Percentiles rank a stretch among this genome's conserved stretches.
Evolutionary conservation across 2,113 vertebrate genomes (phyloP).

Genomic region (Corynorhinus townsendii): DNA sequence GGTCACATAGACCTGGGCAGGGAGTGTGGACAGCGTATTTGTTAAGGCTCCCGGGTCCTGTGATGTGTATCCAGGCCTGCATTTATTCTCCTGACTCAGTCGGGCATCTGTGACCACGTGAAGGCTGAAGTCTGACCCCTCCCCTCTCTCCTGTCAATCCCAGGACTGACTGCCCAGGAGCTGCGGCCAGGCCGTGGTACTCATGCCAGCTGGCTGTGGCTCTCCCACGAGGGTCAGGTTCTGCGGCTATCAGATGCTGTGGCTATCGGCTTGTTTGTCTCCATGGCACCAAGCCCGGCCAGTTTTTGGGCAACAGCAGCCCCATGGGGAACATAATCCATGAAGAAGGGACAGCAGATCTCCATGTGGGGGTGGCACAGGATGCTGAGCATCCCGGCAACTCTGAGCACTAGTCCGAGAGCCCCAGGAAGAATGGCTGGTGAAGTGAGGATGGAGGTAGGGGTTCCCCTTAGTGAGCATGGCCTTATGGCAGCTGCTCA

Average conservation of each 20-base stretch:
- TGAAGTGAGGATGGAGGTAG: not conserved
- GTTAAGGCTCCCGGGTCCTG: not conserved
- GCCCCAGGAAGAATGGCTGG: not conserved
- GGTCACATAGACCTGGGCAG: not conserved
- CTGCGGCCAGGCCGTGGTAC: accelerated
- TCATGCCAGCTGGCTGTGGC: not conserved
- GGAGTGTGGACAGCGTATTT: not conserved
- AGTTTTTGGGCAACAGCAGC: not conserved
- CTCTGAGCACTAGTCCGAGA: not conserved
- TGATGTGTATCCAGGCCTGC: not conserved
- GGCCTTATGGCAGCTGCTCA: not conserved
- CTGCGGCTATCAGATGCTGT: not conserved
- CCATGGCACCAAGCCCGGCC: accelerated
- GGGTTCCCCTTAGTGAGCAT: not conserved
- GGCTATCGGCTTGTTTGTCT: not conserved
- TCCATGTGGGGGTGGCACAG: not conserved
- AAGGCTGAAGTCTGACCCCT: not conserved
- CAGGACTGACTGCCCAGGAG: not conserved
- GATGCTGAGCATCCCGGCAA: not conserved
- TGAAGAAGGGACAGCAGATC: not conserved
- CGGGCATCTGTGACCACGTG: not conserved
- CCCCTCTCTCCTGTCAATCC: too few relatives aligned
- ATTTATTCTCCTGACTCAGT: not conserved
- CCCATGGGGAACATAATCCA: not conserved
- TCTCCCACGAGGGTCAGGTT: not conserved